These are phyloP conservation scores for Copidosoma floridanum DNA, from an alignment of 1,140 invertebrate genomes.

Conservation along the genomic window DNA sequence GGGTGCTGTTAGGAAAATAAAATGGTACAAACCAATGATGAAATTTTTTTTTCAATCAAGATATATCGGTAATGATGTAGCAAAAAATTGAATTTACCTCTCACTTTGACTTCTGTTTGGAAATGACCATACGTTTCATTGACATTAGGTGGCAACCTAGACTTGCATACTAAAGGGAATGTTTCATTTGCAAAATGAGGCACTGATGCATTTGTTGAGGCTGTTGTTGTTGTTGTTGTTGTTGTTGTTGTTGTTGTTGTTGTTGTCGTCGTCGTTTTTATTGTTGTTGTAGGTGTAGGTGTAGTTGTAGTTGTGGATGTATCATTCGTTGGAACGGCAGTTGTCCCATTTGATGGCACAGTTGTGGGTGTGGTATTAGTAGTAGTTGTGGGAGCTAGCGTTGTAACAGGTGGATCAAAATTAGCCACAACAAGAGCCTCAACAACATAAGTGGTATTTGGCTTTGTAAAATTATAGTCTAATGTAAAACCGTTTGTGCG, in stretches of 20 bases:
- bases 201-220: slow-evolving; percentile 33
- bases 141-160: slow-evolving; percentile 61
- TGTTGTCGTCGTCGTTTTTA: slow-evolving; percentile 32
- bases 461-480: slow-evolving; percentile 62
- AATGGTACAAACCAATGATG: slow-evolving; percentile 51
- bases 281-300: slow-evolving; percentile 25
- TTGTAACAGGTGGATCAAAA: slow-evolving; percentile 63
- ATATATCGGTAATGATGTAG: too few species aligned
- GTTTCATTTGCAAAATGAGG: slow-evolving; percentile 36
- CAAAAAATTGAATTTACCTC: too few species aligned
- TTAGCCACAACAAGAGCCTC: slow-evolving; percentile 70
- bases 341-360: slow-evolving; percentile 33
- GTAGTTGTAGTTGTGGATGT: too few species aligned
- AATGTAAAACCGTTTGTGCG: slow-evolving; percentile 62
- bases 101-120: slow-evolving; percentile 59
- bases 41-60: too few species aligned
- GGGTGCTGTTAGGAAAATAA: slow-evolving; percentile 63
- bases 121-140: slow-evolving; percentile 75
- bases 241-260: slow-evolving; percentile 29
- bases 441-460: slow-evolving; percentile 62
- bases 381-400: slow-evolving; percentile 57
- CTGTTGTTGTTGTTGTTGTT: slow-evolving; percentile 24
- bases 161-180: slow-evolving; percentile 38
- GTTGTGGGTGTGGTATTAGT: slow-evolving; percentile 48
- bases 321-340: slow-evolving; percentile 32